phyloP scores from a whole-genome alignment of 2,888 invertebrate species.

The Hoplodrina blanda region DNA sequence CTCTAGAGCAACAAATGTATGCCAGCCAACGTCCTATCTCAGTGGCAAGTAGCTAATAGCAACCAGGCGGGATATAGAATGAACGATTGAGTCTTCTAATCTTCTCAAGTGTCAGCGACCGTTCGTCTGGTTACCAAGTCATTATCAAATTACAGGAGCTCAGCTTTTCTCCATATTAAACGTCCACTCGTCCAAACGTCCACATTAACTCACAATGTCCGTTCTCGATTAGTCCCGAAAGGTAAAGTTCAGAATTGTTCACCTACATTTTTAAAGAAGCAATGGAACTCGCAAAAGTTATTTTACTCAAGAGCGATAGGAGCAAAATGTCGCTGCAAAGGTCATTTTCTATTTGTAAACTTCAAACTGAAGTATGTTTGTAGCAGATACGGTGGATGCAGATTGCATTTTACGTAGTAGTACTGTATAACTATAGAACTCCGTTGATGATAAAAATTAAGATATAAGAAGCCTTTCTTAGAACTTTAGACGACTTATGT shows the following conservation, averaged over 20 bases:
- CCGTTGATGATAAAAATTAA: neutral
- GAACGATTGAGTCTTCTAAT: slow-evolving; percentile 26
- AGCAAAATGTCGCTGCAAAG: slow-evolving; percentile 64
- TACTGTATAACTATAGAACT: neutral
- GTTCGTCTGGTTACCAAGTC: slow-evolving; percentile 28
- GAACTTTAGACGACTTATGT: neutral
- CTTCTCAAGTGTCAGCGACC: slow-evolving; percentile 38
- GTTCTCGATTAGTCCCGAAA: neutral
- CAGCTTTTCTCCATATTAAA: slow-evolving; percentile 10
- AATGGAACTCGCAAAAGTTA: slow-evolving; percentile 41
- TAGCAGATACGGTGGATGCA: slow-evolving; percentile 41
- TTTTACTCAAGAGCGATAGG: slow-evolving; percentile 46
- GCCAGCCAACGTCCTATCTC: slow-evolving; percentile 55
- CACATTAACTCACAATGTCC: neutral
- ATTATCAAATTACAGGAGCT: slow-evolving; percentile 30
- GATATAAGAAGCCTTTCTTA: neutral
- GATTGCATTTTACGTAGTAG: slow-evolving; percentile 39
- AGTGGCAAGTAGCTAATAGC: slow-evolving; percentile 40
- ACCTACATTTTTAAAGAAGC: slow-evolving; percentile 30
- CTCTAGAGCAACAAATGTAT: slow-evolving; percentile 39
- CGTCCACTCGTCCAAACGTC: too few relatives aligned
- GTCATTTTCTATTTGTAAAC: slow-evolving; percentile 66
- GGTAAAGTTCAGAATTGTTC: slow-evolving; percentile 13
- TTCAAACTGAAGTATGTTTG: slow-evolving; percentile 55
- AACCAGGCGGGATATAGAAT: slow-evolving; percentile 51